These are phyloP conservation scores for Pempheris klunzingeri DNA, from an alignment of 2,797 vertebrate species.

Conservation along the genomic window DNA sequence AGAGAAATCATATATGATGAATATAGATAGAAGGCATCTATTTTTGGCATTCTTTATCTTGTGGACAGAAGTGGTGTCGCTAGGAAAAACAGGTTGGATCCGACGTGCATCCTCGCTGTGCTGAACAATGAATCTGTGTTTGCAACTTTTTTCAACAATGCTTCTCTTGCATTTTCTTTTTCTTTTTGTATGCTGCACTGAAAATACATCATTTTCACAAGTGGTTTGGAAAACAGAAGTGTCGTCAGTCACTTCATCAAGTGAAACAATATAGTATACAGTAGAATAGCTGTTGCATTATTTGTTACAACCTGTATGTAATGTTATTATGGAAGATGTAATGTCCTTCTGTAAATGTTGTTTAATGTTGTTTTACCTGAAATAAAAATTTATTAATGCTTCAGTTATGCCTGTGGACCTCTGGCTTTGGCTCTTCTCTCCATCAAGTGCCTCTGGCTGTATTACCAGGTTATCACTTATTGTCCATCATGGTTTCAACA, in stretches of 20 bases:
- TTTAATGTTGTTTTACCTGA: slow-evolving; percentile 93
- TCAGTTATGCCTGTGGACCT: slow-evolving; percentile 40
- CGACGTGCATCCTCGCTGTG: slow-evolving; percentile 80
- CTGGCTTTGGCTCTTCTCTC: background rate
- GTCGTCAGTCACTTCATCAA: slow-evolving; percentile 85
- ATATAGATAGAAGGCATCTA: slow-evolving; percentile 64
- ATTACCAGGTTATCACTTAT: background rate
- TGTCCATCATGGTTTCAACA: too few relatives aligned
- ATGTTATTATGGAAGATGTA: slow-evolving; percentile 97
- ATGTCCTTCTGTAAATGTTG: slow-evolving; percentile 95
- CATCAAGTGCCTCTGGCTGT: background rate
- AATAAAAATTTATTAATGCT: slow-evolving; percentile 93
- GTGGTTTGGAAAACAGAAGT: slow-evolving; percentile 84
- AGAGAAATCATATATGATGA: slow-evolving; percentile 67
- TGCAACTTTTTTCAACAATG: slow-evolving; percentile 66
- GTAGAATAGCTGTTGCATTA: slow-evolving; percentile 90
- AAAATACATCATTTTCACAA: slow-evolving; percentile 85
- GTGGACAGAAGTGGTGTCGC: slow-evolving; percentile 71
- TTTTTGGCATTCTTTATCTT: slow-evolving; percentile 82
- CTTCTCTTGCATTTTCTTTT: slow-evolving; percentile 75
- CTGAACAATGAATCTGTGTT: slow-evolving; percentile 84
- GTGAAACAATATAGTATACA: slow-evolving; percentile 88
- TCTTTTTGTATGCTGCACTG: slow-evolving; percentile 88
- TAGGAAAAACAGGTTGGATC: slow-evolving; percentile 55
- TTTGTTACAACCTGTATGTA: slow-evolving; percentile 94